Evolutionary conservation across 1,140 invertebrate species (phyloP), one percentile per base, ranked within the genome.

Genomic region (Drosophila triauraria): DNA sequence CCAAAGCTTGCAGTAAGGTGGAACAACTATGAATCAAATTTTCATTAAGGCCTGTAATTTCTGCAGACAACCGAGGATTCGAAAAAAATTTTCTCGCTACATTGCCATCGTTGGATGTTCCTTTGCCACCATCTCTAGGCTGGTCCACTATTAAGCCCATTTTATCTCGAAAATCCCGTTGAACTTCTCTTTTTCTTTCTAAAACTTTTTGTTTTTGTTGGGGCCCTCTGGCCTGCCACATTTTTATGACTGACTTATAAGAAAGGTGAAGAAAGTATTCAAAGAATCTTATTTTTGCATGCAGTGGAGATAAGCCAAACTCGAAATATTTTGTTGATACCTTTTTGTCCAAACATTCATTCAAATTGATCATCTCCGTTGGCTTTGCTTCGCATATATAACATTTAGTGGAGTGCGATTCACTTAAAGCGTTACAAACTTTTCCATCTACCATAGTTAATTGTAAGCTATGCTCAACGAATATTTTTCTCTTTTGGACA

Each of bases 401-500:
- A 27, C 27, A 27, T 27, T 27, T 60, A 60, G 42, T 60, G 15
- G 43, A 60, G 53, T 59, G 43, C 42, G 42, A 43, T 59, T 46
- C 57, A 43, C 38, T 43, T 44, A 57, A 54, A 35, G 43, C 48
- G 25, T 50, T 53, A 15, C 38, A 77, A 38, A 80, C 47, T 59
- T 78, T 80, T 20, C 74, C 68, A 65, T 80, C 74, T 23, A 80
- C 62, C 75, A 80, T 80, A n/a, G 75, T 78, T 47, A 72, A 60
- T 47, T 80, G 60, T 46, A 80, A 72, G 20, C 30, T 38, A 54
- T 54, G 30, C 51, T 54, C 51, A 54, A 46, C 44, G 44, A 46
- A 46, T 23, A 54, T 20, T 38, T 54, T 38, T 54, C n/a, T 54
- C 12, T 38, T 54, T 54, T 54, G 32, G 20, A 54, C 32, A 54